Evolutionary conservation across 2,113 vertebrate genomes (phyloP), one percentile per base, ranked within the genome.

Genomic region (Microcebus lehilahytsara): DNA sequence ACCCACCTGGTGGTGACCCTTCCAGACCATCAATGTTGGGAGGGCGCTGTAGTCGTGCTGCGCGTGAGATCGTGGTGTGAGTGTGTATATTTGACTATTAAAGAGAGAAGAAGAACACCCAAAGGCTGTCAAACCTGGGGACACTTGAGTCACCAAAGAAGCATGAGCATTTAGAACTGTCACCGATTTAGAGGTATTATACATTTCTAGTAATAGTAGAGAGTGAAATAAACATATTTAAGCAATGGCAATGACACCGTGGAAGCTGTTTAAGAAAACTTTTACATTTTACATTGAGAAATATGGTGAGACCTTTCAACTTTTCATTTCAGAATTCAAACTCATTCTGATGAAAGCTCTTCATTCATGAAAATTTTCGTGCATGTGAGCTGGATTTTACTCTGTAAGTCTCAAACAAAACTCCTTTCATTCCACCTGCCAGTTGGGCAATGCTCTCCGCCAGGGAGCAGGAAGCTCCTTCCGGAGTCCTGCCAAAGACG

Each of bases 361-460:
- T 93, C 27, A 60, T 71, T 84, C 79, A 32, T 46, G 58, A 81
- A 49, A 51, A 62, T 40, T 37, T 71, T 30, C 20, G 49, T 51
- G 62, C 67, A 13, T 32, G 40, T 49, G 79, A 84, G 32, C 13
- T 2, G 64, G 85, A 69, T 74, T 90, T 91, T 56, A 40, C 75
- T 77, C 69, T 58, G 2, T 40, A 23, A 14, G 46, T 83, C 79
- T 93, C 83, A 92, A 51, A 97, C 96, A 97, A 93, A 95, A 97
- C 91, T 16, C 53, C 94, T 96, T 97, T 96, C 64, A 89, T 89
- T 30, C 32, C 37, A 95, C 32, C 91, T 96, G 93, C 75, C 30
- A 1, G 25, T 51, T 91, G 85, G 85, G 94, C 60, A 74, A 66
- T 17, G 71, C 27, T 62, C 30, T 91, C 58, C 64, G 7, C 0